Evolutionary conservation across 2,888 invertebrate genomes (phyloP), one percentile per base, ranked within the genome.

Genomic region (Caradrina clavipalpis): DNA sequence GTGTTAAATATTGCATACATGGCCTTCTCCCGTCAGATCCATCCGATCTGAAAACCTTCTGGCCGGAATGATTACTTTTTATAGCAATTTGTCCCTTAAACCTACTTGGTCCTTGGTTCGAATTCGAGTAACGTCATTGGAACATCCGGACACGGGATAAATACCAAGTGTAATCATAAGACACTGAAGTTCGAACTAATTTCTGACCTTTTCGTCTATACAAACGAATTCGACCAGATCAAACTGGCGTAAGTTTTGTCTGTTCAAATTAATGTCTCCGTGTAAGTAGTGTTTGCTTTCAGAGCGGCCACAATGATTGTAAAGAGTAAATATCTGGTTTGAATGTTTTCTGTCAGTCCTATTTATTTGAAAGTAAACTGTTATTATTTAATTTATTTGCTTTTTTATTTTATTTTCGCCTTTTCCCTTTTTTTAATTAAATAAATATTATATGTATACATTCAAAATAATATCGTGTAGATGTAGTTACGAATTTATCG

Each of bases 341-440:
- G 82, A 78, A 78, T 59, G 60, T 78, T 78, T 72, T 55, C 39
- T 89, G 88, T 90, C 88, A 88, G 80, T 86, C 58, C 85, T 77
- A 90, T 92, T 92, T 92, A 91, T 91, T 92, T 88, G 72, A 87
- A 87, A 95, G 93, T 93, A 93, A 94, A 93, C 83, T 80, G 85
- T 89, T 93, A 92, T 90, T 90, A 89, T 90, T 88, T 86, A 83
- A 84, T 76, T 83, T 86, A 87, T 87, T 86, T 85, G 72, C 89
- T 92, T 91, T 88, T 88, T 85, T 64, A 60, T 81, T 86, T 84
- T 82, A 57, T 79, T 80, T 78, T 68, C 58, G 73, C 61, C 73
- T 53, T 47, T 17, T 68, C 60, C 77, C 57, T 67, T 69, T 59
- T 39, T 11, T 39, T 11, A 39, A 39, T 39, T 1, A 3, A 39